phyloP scores from a whole-genome alignment of 2,797 vertebrate species.

The Alauda arvensis region DNA sequence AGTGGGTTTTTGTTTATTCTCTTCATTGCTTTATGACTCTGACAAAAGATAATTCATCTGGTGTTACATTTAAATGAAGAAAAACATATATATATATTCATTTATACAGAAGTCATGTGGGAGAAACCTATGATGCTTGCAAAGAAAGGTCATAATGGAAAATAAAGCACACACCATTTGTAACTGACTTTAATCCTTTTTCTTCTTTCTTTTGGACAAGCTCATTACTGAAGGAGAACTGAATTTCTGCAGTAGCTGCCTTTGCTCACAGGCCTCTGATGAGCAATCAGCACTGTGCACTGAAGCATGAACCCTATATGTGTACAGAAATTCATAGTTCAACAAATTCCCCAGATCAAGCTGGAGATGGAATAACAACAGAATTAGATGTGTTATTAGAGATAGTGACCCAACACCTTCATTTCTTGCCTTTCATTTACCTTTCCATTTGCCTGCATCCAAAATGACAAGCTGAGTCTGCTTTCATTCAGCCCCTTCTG shows the following conservation, averaged over 20 bases:
- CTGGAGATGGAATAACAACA: conserved; percentile 49
- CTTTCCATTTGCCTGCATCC: conserved; percentile 21
- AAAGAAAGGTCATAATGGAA: conserved; percentile 16
- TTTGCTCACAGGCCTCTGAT: conserved; percentile 43
- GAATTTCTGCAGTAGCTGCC: conserved; percentile 43
- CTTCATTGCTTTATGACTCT: not conserved
- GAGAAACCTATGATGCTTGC: not conserved
- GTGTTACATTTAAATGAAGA: not conserved
- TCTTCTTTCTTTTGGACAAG: conserved; percentile 46
- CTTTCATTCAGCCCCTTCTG: not conserved
- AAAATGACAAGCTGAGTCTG: conserved; percentile 4
- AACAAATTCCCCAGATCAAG: conserved; percentile 51
- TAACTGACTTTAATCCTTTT: conserved; percentile 38
- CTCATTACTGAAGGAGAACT: conserved; percentile 50
- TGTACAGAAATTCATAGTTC: conserved; percentile 62
- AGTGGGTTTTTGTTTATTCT: not conserved
- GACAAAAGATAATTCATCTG: conserved; percentile 3
- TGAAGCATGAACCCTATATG: conserved; percentile 54
- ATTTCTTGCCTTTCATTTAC: conserved; percentile 52
- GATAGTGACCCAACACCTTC: conserved; percentile 55
- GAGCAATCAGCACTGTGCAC: conserved; percentile 60
- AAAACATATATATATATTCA: not conserved
- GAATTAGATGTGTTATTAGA: conserved; percentile 63
- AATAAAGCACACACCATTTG: conserved; percentile 36
- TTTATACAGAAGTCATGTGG: not conserved